phyloP scores from a whole-genome alignment of 2,797 vertebrate species.

The Leuciscus waleckii region DNA sequence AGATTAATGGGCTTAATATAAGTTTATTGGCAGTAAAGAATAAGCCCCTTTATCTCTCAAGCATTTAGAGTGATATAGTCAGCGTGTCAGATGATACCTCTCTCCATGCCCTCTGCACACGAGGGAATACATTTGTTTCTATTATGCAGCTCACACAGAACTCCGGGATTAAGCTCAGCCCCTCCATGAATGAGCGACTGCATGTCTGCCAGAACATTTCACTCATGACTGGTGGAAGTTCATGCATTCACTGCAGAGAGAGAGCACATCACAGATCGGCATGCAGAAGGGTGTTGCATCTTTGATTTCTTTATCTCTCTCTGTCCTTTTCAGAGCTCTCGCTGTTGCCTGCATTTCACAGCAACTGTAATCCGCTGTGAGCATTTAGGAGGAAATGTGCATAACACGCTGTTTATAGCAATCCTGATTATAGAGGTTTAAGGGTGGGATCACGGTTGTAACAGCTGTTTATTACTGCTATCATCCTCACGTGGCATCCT shows the following conservation, averaged over 20 bases:
- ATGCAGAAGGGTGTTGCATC: constrained; percentile 22
- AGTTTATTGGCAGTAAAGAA: constrained; percentile 6
- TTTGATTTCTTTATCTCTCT: constrained; percentile 9
- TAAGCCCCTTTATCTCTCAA: neutral
- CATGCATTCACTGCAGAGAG: constrained; percentile 35
- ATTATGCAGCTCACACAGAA: constrained; percentile 40
- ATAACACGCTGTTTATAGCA: constrained; percentile 13
- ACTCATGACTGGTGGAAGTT: constrained; percentile 33
- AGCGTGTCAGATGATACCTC: constrained; percentile 19
- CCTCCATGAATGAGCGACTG: constrained; percentile 27
- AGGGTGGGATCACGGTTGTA: constrained; percentile 9
- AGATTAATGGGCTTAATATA: neutral
- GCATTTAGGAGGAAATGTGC: constrained; percentile 33
- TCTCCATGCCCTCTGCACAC: constrained; percentile 21
- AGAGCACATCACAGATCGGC: constrained; percentile 9
- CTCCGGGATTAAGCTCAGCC: constrained; percentile 44
- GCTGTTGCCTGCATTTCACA: constrained; percentile 40
- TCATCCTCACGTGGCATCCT: constrained; percentile 23
- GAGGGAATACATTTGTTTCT: constrained; percentile 36
- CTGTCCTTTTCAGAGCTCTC: constrained; percentile 13
- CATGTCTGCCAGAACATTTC: constrained; percentile 34
- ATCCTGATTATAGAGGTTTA: constrained; percentile 39
- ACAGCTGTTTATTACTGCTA: constrained; percentile 34
- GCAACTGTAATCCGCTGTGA: constrained; percentile 33
- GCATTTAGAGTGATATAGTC: neutral